Evolutionary conservation across 2,797 vertebrate genomes (phyloP).

Genomic region (Oreochromis mossambicus): DNA sequence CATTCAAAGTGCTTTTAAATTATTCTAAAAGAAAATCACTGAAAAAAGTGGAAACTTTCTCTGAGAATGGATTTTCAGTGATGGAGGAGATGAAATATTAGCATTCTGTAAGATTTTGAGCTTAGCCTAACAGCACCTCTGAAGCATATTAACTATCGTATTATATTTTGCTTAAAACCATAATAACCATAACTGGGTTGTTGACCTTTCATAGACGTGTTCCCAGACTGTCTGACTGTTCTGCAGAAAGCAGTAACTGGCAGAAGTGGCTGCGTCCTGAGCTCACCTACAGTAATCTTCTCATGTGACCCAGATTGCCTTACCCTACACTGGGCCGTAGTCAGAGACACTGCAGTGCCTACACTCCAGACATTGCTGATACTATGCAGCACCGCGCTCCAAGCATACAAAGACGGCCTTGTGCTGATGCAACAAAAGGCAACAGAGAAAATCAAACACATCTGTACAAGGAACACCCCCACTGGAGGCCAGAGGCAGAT

Average conservation of each 20-base stretch:
- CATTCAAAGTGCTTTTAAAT: background rate
- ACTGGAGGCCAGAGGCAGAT: slow-evolving; percentile 52
- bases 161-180: background rate
- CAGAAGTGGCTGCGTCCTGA: slow-evolving; percentile 6
- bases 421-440: slow-evolving; percentile 75
- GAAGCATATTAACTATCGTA: background rate
- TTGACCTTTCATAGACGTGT: background rate
- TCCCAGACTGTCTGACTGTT: background rate
- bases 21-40: background rate
- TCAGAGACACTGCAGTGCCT: slow-evolving; percentile 29
- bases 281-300: slow-evolving; percentile 42
- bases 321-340: slow-evolving; percentile 2
- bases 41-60: background rate
- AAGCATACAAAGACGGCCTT: slow-evolving; percentile 62
- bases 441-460: slow-evolving; percentile 72
- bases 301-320: slow-evolving; percentile 51
- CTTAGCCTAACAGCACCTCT: background rate
- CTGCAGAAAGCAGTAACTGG: background rate
- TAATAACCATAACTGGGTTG: background rate
- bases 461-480: slow-evolving; percentile 59
- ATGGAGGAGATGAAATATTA: background rate
- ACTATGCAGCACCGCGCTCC: slow-evolving; percentile 20
- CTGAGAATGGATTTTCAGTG: background rate
- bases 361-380: slow-evolving; percentile 24
- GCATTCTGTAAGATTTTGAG: background rate